Base-by-base conservation (phyloP, 2,888 invertebrate genomes). In the Cremastinae sp. region DNA sequence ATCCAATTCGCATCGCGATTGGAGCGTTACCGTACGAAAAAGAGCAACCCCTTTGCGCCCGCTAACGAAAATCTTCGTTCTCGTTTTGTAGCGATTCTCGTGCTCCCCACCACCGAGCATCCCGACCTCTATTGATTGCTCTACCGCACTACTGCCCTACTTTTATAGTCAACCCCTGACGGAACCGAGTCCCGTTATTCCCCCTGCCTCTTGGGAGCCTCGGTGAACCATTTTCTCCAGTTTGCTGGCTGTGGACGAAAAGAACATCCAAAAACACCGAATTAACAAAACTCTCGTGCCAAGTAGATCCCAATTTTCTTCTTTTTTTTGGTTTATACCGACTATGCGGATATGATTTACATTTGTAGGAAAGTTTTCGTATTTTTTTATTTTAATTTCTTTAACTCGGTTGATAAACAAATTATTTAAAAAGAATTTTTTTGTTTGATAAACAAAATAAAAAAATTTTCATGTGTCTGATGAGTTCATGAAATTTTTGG, bases 101-200 rank as follows among this genome's bases (percentile, higher is more conserved):
- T 79, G 22, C 49, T 16, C 53, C 37, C 66, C 81, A 80, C 84
- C 84, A 82, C 84, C 85, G 82, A 81, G 80, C 81, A 64, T 82
- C 82, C 84, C 84, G 83, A 74, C 85, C 86, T 87, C 87, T 89
- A 87, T 88, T 85, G 88, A 87, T 88, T 87, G 84, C 84, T 85
- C 86, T 83, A 85, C 86, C 86, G 86, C 86, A 88, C 87, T 88
- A 88, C 87, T 88, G 88, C 85, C 88, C 88, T 88, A 89, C 85
- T 88, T 89, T 88, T 86, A 85, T 85, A 84, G 82, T 82, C 82
- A 80, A 79, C 71, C 76, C 72, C 51, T 53, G 68, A 55, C 68
- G 62, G 22, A 66, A 28, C 28, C n/a, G 45, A 39, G 70, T 70
- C 64, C 65, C 56, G 66, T 62, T 37, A 39, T 53, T 69, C 56